These are phyloP conservation scores for Spodoptera exigua DNA, from an alignment of 2,888 invertebrate genomes.

Conservation along the genomic window DNA sequence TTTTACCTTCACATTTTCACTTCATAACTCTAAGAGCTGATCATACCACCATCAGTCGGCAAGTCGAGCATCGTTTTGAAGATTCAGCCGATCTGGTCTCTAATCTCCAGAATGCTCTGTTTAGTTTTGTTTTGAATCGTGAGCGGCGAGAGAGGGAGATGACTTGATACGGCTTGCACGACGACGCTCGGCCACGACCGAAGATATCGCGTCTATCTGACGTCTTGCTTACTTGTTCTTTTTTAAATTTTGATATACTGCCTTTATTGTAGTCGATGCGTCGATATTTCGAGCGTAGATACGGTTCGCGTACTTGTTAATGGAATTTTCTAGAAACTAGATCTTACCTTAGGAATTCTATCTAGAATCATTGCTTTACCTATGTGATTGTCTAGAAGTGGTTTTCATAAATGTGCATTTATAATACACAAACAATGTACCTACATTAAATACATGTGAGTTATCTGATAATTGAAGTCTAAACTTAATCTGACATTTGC, in stretches of 20 bases:
- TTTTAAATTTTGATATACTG: conserved; percentile 67
- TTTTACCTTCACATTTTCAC: no score
- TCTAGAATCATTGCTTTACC: neutral
- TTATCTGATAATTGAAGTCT: no score
- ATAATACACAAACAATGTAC: no score
- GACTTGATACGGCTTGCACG: conserved; percentile 67
- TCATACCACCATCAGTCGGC: conserved; percentile 26
- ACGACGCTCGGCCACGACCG: conserved; percentile 63
- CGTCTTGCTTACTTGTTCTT: conserved; percentile 65
- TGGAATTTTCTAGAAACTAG: neutral
- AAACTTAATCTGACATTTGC: no score
- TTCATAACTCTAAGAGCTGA: conserved; percentile 20
- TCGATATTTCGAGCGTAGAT: conserved; percentile 54
- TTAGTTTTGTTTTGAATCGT: conserved; percentile 65
- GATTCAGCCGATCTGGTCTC: conserved; percentile 59
- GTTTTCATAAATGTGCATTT: no score
- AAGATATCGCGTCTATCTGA: conserved; percentile 70
- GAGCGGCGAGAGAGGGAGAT: conserved; percentile 66
- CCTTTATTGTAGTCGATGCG: conserved; percentile 64
- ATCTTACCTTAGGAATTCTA: neutral
- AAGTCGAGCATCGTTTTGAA: conserved; percentile 40
- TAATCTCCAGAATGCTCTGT: conserved; percentile 60
- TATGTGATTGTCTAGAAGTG: no score
- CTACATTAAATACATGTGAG: no score
- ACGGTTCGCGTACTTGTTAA: conserved; percentile 14